Conservation (phyloP, 2,113 vertebrate genomes). For the Archocentrus centrarchus region DNA sequence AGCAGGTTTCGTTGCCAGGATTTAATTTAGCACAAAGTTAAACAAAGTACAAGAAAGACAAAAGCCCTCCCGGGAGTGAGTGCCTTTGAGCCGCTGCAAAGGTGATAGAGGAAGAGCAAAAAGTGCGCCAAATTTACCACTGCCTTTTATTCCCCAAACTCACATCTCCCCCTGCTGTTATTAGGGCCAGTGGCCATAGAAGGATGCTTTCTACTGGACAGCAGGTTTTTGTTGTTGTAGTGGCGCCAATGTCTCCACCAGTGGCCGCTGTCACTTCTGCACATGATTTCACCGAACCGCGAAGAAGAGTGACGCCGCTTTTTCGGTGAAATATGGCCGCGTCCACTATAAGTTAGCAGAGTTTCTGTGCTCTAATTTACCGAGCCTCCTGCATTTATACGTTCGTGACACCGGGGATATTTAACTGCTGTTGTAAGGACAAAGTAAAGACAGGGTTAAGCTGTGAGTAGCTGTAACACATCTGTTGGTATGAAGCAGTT, state of each 20-base stretch:
- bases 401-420: not conserved
- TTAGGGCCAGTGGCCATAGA: no score
- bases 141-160: no score
- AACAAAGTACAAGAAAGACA: no score
- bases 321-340: conserved; percentile 43
- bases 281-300: not conserved
- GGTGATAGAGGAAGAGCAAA: no score
- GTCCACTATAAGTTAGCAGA: not conserved
- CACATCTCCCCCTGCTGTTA: no score
- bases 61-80: no score
- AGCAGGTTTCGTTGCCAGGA: no score
- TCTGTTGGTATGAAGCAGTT: not conserved
- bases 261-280: not conserved
- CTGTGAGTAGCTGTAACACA: conserved; percentile 2
- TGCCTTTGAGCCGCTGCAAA: no score
- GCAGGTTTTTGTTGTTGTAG: conserved; percentile 11
- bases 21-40: no score
- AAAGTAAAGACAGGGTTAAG: not conserved
- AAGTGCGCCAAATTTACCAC: no score
- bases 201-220: no score
- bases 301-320: conserved; percentile 16
- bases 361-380: not conserved
- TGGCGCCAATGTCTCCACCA: not conserved
- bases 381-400: rapidly evolving
- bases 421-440: rapidly evolving